Base-by-base conservation (phyloP, 37 sponge, comb jelly and placozoan species). In the Amphimedon queenslandica region DNA sequence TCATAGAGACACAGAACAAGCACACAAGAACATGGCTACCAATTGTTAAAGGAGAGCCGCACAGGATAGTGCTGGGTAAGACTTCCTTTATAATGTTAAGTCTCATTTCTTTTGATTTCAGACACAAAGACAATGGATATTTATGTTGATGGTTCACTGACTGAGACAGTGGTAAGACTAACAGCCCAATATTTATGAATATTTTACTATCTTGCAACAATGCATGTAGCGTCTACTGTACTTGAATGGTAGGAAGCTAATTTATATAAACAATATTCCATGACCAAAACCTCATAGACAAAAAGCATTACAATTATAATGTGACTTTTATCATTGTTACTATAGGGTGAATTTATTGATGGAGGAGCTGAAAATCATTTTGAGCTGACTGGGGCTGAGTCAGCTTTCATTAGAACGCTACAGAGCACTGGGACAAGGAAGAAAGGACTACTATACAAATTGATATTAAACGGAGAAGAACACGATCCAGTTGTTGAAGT, bases 321-420 rank as follows among this genome's bases (percentile, higher is more conserved):
- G 53, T 18, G 13, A 24, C 8, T 23, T 33, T 25, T 13, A 25
- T 21, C 37, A 24, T 32, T 57, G 8, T 67, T 38, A 32, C n/a
- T 43, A 36, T 70, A 98, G 93, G 92, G 96, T 34, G 99, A 98
- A 71, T 98, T 98, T 67, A 76, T 75, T 16, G 96, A 95, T 27
- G 51, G 76, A 20, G 99, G 99, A 13, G 87, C 91, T 33, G 93
- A 95, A 67, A 94, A 90, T 28, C 90, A 92, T 66, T 98, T 98
- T 80, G 66, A 72, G 0, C 42, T 95, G 1, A n/a, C n/a, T 18
- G 84, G 72, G 1, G 28, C 47, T 21, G 36, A 77, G 3, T 57
- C 76, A 8, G 89, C 71, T 31, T 84, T 64, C 67, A 89, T 98
- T 31, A 72, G 67, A n/a, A 71, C 96, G 0, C 60, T 74, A 1